Evolutionary conservation across 1,140 invertebrate genomes (phyloP), one percentile per base, ranked within the genome.

Genomic region (honey bee (Apis mellifera)): DNA sequence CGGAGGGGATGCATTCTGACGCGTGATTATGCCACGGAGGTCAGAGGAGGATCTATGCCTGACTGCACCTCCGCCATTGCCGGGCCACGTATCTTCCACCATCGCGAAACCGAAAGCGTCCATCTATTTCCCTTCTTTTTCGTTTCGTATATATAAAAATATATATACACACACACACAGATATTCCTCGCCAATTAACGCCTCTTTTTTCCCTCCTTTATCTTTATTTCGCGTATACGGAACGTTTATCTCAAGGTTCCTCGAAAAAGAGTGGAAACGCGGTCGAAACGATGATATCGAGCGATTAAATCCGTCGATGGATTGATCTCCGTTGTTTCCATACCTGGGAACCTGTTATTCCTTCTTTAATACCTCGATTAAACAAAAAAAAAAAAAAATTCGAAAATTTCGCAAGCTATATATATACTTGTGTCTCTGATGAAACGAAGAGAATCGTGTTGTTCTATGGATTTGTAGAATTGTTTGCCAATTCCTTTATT

Each of bases 11-110:
- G 86, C 86, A 87, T 88, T 88, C 86, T 87, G 84, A 89, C 87
- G 83, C 87, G 86, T 89, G 87, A 88, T 88, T 87, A 87, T 88
- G 83, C 82, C 86, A 88, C 86, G 86, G 83, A 87, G 86, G 86
- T 88, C 86, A 87, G 86, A 85, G 32, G 78, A 88, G 86, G 86
- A 88, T 87, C 86, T 88, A 88, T 87, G 86, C 86, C 82, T 87
- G 86, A 88, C 86, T 88, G 86, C 86, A 84, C 86, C 86, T 87
- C 86, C 86, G 86, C 86, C 86, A 88, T 88, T 87, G 87, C 83
- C 79, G 78, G 78, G 75, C 74, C 83, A 85, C 74, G 26, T 87
- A 85, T 85, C 83, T 85, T 82, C 78, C 78, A 57, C 76, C 65
- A 85, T 85, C 74, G 71, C 55, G 32, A 42, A 42, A 65, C 75